These are phyloP conservation scores for Ectemnius continuus DNA, from an alignment of 2,888 invertebrate genomes.

Conservation along the genomic window DNA sequence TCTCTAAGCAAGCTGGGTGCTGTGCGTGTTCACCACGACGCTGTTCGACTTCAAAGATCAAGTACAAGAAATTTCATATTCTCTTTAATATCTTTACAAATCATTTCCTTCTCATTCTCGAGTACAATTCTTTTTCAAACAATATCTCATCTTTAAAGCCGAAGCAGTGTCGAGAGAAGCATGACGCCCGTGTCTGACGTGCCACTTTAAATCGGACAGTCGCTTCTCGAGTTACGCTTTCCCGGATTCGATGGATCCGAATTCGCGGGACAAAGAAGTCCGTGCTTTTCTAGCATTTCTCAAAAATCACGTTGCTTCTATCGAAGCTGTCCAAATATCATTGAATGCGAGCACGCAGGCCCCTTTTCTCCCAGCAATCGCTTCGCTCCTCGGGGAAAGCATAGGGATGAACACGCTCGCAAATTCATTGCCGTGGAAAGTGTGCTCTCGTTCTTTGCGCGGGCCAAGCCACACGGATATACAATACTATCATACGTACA, in stretches of 20 bases:
- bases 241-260: constrained; percentile 22
- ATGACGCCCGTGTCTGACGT: constrained; percentile 35
- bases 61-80: no score
- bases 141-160: constrained; percentile 48
- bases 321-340: neutral
- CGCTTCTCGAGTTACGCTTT: constrained; percentile 38
- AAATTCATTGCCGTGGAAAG: constrained; percentile 9
- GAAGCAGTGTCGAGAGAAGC: constrained; percentile 52
- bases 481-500: no score
- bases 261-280: neutral
- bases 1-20: constrained; percentile 49
- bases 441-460: constrained; percentile 5
- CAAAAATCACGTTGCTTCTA: no score
- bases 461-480: constrained; percentile 20
- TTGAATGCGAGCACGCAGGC: neutral
- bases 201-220: constrained; percentile 35
- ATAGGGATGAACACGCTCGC: constrained; percentile 45
- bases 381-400: constrained; percentile 37
- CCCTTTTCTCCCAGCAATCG: constrained; percentile 2
- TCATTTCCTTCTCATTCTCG: neutral
- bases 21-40: constrained; percentile 36
- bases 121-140: neutral
- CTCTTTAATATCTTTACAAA: no score
- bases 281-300: no score
- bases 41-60: constrained; percentile 48